Percentiles rank a stretch among this genome's conserved stretches.
Evolutionary conservation across 1,140 invertebrate species (phyloP).

Genomic region (Condylostylus longicornis): DNA sequence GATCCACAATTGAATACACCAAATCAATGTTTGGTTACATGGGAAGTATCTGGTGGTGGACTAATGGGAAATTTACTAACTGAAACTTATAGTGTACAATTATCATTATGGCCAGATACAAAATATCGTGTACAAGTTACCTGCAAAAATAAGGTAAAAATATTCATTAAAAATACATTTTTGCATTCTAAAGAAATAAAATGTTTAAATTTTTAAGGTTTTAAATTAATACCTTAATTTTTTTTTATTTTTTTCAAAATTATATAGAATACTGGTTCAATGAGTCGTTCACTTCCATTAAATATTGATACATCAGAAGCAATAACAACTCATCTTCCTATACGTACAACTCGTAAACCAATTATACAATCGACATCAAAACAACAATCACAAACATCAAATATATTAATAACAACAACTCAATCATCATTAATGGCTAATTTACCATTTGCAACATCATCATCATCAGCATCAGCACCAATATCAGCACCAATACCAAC

Average conservation of each 20-base stretch:
- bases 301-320: conserved; percentile 21
- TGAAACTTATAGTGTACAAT: conserved; percentile 56
- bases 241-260: conserved; percentile 3
- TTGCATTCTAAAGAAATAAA: not conserved
- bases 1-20: conserved; percentile 44
- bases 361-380: not conserved
- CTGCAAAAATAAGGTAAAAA: conserved; percentile 31
- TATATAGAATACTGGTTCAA: conserved; percentile 21
- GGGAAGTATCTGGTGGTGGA: conserved; percentile 67
- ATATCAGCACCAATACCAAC: not conserved
- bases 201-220: not conserved
- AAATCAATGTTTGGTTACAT: conserved; percentile 60
- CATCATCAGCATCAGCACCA: not conserved
- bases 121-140: conserved; percentile 62
- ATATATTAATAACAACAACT: conserved; percentile 3
- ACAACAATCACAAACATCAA: not conserved
- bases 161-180: not conserved
- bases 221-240: not conserved
- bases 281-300: conserved; percentile 26
- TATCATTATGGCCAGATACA: conserved; percentile 65
- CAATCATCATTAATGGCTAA: conserved; percentile 1
- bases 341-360: not conserved
- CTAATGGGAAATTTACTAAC: conserved; percentile 72
- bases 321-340: conserved; percentile 1
- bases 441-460: not conserved